Evolutionary conservation across 2,888 invertebrate genomes (phyloP).

Genomic region (Philereme vetulata): DNA sequence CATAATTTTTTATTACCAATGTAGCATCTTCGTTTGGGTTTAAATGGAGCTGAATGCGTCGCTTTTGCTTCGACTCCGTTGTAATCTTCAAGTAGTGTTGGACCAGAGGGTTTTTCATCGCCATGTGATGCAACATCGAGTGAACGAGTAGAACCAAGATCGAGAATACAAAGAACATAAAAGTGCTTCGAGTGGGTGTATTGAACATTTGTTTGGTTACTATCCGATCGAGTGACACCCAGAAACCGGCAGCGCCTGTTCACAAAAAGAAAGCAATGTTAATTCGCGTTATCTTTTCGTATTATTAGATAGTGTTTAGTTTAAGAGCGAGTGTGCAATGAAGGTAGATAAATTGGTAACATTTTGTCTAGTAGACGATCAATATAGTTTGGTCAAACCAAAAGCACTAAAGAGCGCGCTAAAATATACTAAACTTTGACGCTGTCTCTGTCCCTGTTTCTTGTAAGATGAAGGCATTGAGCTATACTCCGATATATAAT

Average conservation of each 20-base stretch:
- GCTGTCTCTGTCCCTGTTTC: no score
- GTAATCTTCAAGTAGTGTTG: slow-evolving; percentile 91
- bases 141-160: slow-evolving; percentile 90
- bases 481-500: no score
- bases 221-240: slow-evolving; percentile 93
- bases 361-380: no score
- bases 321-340: no score
- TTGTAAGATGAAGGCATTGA: no score
- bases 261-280: neutral
- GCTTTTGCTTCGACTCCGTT: slow-evolving; percentile 88
- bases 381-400: no score
- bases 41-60: slow-evolving; percentile 90
- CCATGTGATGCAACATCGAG: slow-evolving; percentile 89
- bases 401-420: no score
- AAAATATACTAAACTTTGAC: no score
- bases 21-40: slow-evolving; percentile 94
- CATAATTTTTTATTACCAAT: slow-evolving; percentile 80
- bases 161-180: slow-evolving; percentile 93
- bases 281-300: no score
- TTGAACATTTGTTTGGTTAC: slow-evolving; percentile 90
- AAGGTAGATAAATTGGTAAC: no score
- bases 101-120: slow-evolving; percentile 92
- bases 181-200: slow-evolving; percentile 91
- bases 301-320: no score
- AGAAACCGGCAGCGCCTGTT: slow-evolving; percentile 92